These are phyloP conservation scores for Physella acuta DNA, from an alignment of 1,140 invertebrate species.

Conservation along the genomic window DNA sequence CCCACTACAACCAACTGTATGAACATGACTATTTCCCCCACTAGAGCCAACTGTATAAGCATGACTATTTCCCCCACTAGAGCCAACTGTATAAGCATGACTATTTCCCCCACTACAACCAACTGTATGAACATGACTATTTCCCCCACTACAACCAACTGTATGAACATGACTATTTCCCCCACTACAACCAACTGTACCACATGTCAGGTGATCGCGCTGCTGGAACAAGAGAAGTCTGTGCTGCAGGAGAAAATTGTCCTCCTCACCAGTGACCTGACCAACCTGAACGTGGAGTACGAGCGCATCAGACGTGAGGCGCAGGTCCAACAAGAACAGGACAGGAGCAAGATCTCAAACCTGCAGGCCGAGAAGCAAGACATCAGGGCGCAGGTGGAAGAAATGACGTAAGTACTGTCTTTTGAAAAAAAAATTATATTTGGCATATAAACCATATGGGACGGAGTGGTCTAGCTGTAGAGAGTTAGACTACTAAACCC, in stretches of 20 bases:
- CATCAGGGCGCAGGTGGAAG: conserved; percentile 57
- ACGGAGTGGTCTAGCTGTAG: too few species aligned
- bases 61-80: too few species aligned
- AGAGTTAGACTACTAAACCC: too few species aligned
- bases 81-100: too few species aligned
- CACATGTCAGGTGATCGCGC: conserved; percentile 49
- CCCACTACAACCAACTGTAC: not conserved
- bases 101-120: too few species aligned
- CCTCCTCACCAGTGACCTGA: conserved; percentile 47
- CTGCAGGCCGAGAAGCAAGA: conserved; percentile 56
- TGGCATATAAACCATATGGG: too few species aligned
- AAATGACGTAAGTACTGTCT: conserved; percentile 50
- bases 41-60: too few species aligned
- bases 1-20: too few species aligned
- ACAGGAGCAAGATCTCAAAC: conserved; percentile 49
- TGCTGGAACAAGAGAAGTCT: conserved; percentile 59
- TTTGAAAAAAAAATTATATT: too few species aligned
- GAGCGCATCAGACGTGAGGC: conserved; percentile 56
- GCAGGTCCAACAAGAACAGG: conserved; percentile 51
- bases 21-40: too few species aligned
- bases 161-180: not conserved
- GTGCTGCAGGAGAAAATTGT: conserved; percentile 54
- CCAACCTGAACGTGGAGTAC: conserved; percentile 43
- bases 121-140: too few species aligned
- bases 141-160: too few species aligned